Evolutionary conservation across 1,140 invertebrate species (phyloP), one percentile per base, ranked within the genome.

Genomic region (Linepithema humile): DNA sequence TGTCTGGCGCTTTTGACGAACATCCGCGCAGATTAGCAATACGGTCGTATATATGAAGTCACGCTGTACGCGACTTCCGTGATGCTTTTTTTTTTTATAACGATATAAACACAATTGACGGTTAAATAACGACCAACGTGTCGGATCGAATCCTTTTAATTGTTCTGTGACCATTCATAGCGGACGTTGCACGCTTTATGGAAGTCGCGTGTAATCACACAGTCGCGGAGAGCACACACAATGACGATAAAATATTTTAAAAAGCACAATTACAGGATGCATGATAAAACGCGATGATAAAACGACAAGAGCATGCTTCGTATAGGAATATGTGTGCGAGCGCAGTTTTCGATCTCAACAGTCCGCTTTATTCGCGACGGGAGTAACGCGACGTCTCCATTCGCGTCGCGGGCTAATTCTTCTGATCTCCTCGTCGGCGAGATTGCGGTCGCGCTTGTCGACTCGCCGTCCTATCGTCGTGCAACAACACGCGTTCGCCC

Each of bases 381-480:
- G 38, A 67, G 62, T 43, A 12, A 55, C 45, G 40, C 45, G 62
- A 69, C 32, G 35, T 69, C 60, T 75, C 74, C 12, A 15, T 69
- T 69, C 74, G 32, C 32, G 26, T 35, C 48, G 17, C 48, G 6
- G 2, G 45, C 48, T 80, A 80, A 80, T 80, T 80, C 75, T 78
- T 78, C 48, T 0, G 75, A 80, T 80, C 64, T 69, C 23, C 4
- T 70, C 62, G 48, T 45, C 48, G 29, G 48, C 35, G 64, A 70
- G 64, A 80, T 80, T 80, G 48, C 15, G 23, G 48, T 32, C 20
- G 74, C 12, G 64, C 26, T 78, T 55, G 75, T 69, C 75, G 75
- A 17, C 64, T 53, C 23, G 48, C 35, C 32, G 35, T 78, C 12
- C 23, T 26, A 75, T 62, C 26, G n/a, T 38, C 57, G 57, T 32